Conservation (phyloP, 2,113 vertebrate genomes). For the Urocitellus parryii region DNA sequence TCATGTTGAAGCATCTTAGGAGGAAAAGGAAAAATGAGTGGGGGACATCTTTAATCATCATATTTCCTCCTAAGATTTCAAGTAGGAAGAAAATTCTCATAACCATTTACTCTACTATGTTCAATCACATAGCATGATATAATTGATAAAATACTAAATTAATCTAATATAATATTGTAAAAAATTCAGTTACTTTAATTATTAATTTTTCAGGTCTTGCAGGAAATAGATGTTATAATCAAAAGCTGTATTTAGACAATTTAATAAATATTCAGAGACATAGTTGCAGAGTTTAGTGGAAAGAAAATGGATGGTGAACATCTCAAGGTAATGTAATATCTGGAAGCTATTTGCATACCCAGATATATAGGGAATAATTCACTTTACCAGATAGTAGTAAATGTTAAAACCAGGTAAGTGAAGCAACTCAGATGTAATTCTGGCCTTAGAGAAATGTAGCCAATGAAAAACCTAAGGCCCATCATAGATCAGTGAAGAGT, state of each 20-base stretch:
- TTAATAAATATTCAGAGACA: neutral
- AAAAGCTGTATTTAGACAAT: neutral
- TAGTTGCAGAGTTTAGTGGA: neutral
- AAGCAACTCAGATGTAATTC: neutral
- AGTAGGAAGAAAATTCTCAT: neutral
- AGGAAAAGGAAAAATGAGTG: neutral
- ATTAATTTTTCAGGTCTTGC: neutral
- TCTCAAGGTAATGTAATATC: neutral
- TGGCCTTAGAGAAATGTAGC: neutral
- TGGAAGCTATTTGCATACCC: neutral
- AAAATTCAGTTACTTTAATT: neutral
- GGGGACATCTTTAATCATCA: neutral
- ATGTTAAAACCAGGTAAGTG: neutral
- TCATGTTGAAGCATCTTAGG: neutral
- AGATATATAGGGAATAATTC: neutral
- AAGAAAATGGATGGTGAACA: neutral
- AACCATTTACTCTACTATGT: neutral
- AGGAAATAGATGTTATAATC: neutral
- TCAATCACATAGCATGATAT: neutral
- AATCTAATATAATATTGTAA: neutral
- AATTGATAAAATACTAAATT: constrained; percentile 13
- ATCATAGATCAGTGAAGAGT: neutral
- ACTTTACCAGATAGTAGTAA: neutral
- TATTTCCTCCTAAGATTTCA: neutral
- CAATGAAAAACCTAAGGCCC: neutral